phyloP scores from a whole-genome alignment of 2,888 invertebrate species.

The Chironomus tentans region DNA sequence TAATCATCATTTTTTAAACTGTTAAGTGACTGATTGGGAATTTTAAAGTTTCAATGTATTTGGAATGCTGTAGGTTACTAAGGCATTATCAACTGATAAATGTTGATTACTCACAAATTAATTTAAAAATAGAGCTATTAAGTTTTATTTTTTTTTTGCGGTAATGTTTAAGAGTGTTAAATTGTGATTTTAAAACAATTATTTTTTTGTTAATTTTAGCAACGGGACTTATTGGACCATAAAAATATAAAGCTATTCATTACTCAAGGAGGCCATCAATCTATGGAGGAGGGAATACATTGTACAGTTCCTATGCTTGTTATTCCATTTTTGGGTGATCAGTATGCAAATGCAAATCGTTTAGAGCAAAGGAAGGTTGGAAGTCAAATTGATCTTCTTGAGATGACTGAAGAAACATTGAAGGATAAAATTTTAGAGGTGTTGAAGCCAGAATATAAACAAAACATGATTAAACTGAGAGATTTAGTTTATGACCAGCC shows the following conservation, averaged over 20 bases:
- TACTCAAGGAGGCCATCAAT: slow-evolving; percentile 44
- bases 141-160: too few relatives aligned
- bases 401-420: slow-evolving; percentile 33
- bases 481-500: slow-evolving; percentile 17
- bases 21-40: too few relatives aligned
- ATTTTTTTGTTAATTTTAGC: slow-evolving; percentile 28
- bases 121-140: too few relatives aligned
- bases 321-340: slow-evolving; percentile 36
- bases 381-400: slow-evolving; percentile 35
- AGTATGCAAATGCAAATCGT: slow-evolving; percentile 37
- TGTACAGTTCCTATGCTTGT: slow-evolving; percentile 40
- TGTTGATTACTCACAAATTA: too few relatives aligned
- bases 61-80: too few relatives aligned
- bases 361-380: slow-evolving; percentile 34
- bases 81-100: too few relatives aligned
- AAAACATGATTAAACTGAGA: background rate
- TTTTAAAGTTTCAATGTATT: too few relatives aligned
- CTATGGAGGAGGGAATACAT: slow-evolving; percentile 41
- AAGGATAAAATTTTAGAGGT: slow-evolving; percentile 32
- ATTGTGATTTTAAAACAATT: background rate
- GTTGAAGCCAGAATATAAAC: background rate
- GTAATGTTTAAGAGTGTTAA: background rate
- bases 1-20: too few relatives aligned
- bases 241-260: slow-evolving; percentile 44
- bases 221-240: slow-evolving; percentile 35